Base-by-base conservation (phyloP, 2,113 vertebrate genomes). In the Pungitius pungitius region DNA sequence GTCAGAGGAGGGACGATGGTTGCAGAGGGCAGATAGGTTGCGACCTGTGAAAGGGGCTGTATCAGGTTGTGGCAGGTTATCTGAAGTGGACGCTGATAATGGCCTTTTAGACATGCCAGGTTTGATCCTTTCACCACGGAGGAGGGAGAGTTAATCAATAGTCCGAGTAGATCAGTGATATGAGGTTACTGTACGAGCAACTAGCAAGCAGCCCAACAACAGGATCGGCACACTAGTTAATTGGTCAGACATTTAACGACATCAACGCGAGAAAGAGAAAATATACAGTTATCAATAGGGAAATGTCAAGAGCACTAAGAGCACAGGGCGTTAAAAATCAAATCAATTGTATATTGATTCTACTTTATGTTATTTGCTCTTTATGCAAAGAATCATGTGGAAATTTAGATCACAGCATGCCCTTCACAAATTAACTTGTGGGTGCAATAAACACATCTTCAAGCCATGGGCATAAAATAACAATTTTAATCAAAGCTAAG, bases 11-110 rank as follows among this genome's bases (percentile, higher is more conserved):
- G 72, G 37, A 64, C 49, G 82, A 76, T 80, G 86, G 81, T 74
- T 57, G 73, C 57, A 91, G 81, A 87, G 88, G 83, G 65, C 85
- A 82, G 52, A 18, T 77, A 73, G 93, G 92, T 92, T 90, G 73
- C 26, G 90, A 91, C 92, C 93, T 83, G 64, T 66, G 78, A 65
- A 87, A 80, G 81, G 82, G 87, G 64, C 88, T 84, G 88, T 81
- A 92, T 92, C 83, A 87, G 91, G 92, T 92, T 89, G 87, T 88
- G 83, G 84, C 87, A 87, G 91, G 92, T 93, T 91, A 93, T 93
- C 91, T 91, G 89, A 90, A 92, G 91, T 91, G 90, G 83, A 88
- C 52, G 72, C 85, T 92, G 92, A 92, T 93, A 93, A 94, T 94
- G 89, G 93, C 90, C 92, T 93, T 92, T 93, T 84, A 93, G 92